Evolutionary conservation across 2,113 vertebrate species (phyloP).

Genomic region (Jaculus jaculus): DNA sequence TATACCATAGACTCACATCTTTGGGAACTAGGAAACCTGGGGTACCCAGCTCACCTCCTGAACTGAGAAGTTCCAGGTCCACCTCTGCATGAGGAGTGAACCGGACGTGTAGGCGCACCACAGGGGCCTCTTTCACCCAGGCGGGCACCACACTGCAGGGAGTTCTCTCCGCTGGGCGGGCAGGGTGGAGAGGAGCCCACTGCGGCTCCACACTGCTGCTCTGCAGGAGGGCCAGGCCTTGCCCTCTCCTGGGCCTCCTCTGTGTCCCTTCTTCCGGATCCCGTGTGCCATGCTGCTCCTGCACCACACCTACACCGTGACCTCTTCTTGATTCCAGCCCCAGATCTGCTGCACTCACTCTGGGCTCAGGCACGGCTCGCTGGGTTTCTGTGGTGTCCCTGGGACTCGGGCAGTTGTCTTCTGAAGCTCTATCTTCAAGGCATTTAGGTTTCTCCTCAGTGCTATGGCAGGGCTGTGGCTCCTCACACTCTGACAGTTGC

Average conservation of each 20-base stretch:
- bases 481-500: neutral
- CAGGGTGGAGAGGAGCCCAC: neutral
- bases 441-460: neutral
- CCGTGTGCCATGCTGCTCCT: neutral
- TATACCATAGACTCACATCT: neutral
- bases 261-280: neutral
- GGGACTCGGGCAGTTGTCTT: neutral
- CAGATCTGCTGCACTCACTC: neutral
- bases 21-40: neutral
- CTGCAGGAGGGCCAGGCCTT: neutral
- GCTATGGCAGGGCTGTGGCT: neutral
- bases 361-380: neutral
- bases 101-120: slow-evolving; percentile 85
- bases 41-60: slow-evolving; percentile 79
- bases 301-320: neutral
- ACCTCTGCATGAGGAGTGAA: slow-evolving; percentile 89
- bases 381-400: neutral
- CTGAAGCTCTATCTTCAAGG: neutral
- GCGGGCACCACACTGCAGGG: slow-evolving; percentile 79
- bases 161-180: neutral
- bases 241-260: neutral
- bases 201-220: neutral
- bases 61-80: slow-evolving; percentile 85
- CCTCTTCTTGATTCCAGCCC: neutral
- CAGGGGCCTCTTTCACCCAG: slow-evolving; percentile 90